Evolutionary conservation across 2,113 vertebrate species (phyloP), one percentile per base, ranked within the genome.

Genomic region (Podarcis muralis): DNA sequence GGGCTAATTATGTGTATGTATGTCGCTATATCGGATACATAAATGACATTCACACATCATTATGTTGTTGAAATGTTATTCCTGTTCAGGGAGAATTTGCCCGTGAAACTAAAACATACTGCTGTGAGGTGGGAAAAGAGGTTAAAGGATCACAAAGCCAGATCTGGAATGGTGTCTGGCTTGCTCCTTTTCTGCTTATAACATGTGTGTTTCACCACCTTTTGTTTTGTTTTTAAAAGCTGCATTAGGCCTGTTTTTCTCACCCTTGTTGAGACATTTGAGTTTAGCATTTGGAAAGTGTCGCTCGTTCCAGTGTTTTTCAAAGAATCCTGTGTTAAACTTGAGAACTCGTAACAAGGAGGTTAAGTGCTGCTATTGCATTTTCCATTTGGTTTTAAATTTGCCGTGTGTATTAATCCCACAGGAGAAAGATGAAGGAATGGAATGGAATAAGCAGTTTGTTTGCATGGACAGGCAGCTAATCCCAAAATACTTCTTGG

Each of bases 301-400:
- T 83, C 93, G 92, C 92, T 91, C 92, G 90, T 94, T n/a, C 85
- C 92, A 88, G 80, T 93, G 48, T 91, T 83, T 94, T 93, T 88
- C 93, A 93, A 62, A 88, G 82, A 78, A 91, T 85, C 57, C 78
- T 32, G 68, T 81, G 22, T 57, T 92, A 93, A 93, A 93, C 62
- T 53, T 94, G 82, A 89, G 88, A 94, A 90, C 89, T 92, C 86
- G 91, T 88, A 79, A 90, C 71, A 80, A 81, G 84, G 90, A 95
- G 90, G 84, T 92, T 91, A 91, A 94, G 65, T 91, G 91, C 87
- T 93, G 87, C 88, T 91, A 59, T 92, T 92, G 87, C 59, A 68
- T 91, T 94, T 93, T 91, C 87, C 87, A 84, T 94, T 94, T 93
- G 59, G 87, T 90, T 91, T 53, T 87, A 37, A 91, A 92, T 93